Evolutionary conservation across 2,797 vertebrate species (phyloP).

Genomic region (Coilia nasus): DNA sequence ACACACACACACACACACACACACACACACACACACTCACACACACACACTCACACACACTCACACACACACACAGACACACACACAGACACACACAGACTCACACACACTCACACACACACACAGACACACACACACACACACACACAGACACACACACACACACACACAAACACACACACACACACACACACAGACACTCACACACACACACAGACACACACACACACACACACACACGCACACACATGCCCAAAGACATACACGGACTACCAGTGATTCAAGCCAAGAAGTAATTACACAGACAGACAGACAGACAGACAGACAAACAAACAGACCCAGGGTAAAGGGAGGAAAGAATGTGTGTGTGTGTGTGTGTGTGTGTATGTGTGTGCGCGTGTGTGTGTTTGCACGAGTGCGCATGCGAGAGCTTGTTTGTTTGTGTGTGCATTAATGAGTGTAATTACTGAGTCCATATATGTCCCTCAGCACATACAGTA

Average conservation of each 20-base stretch:
- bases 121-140: too few species aligned
- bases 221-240: not conserved
- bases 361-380: not conserved
- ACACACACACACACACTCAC: not conserved
- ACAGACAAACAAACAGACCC: too few species aligned
- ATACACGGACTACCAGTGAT: not conserved
- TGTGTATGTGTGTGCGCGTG: not conserved
- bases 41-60: too few species aligned
- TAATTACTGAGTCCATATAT: too few species aligned
- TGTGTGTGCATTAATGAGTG: too few species aligned
- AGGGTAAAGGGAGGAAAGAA: too few species aligned
- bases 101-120: not conserved
- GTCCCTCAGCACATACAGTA: too few species aligned
- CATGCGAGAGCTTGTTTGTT: too few species aligned
- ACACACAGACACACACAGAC: not conserved
- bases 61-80: not conserved
- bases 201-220: not conserved
- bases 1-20: too few species aligned
- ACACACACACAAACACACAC: too few species aligned
- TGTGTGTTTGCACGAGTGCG: not conserved
- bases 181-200: too few species aligned
- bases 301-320: not conserved
- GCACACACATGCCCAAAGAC: not conserved
- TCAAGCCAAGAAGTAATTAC: not conserved
- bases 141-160: too few species aligned